Base-by-base conservation (phyloP, 2,113 vertebrate species). In the Pycnonotus jocosus region DNA sequence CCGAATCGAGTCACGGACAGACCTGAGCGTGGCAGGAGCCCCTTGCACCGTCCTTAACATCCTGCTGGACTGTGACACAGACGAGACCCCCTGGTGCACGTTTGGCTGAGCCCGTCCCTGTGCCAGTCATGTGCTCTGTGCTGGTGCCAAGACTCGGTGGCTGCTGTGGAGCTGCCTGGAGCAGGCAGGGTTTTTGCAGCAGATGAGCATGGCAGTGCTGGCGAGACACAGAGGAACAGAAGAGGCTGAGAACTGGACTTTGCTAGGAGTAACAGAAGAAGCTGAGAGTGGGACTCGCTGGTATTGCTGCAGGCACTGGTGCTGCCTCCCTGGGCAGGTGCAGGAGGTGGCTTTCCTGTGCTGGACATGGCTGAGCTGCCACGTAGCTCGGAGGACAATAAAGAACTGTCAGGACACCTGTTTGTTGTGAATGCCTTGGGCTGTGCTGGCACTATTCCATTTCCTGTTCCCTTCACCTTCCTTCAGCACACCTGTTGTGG, bases 1-100 rank as follows among this genome's bases (percentile, higher is more conserved):
- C 98, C 97, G 48, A 7, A 97, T 99, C 35, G 99, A 99, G 70
- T 98, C 99, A 88, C 98, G 98, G 21, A 98, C 98, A 37, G 97
- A 98, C 12, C 78, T 99, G 97, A 98, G 85, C 4, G 98, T 99
- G 94, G 98, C 98, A 24, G 99, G 99, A 40, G 99, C 99, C 45
- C 98, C 99, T 40, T 99, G 99, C 96, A 99, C 98, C 3, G 83
- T 99, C 76, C 97, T 99, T 90, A 99, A 98, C 92, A 93, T 98
- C 94, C 73, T 98, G 50, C 95, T 99, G 96, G 98, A 99, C 94
- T 99, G 99, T 76, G 99, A 99, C 96, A 95, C 98, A 95, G 93
- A 64, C 7, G 96, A 98, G 87, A 99, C 99, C 2, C 99, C 99
- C 6, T 99, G 99, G 99, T 99, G 99, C 61, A 96, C 98, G 0